Base-by-base conservation (phyloP, 2,797 vertebrate species). In the Betta splendens region DNA sequence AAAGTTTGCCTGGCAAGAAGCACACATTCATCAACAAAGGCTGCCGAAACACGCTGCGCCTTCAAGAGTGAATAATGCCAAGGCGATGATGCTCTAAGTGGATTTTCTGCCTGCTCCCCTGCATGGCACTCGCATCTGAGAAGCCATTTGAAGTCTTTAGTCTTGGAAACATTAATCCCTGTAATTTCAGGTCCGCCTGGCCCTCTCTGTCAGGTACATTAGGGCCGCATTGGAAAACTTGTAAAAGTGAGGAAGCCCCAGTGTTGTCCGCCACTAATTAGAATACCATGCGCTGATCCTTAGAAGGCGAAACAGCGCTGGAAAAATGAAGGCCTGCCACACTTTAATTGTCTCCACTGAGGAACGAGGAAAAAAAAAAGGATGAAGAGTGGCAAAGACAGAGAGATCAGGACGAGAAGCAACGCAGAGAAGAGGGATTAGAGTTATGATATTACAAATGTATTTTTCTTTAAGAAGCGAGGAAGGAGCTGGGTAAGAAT, bases 281-380 rank as follows among this genome's bases (percentile, higher is more conserved):
- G 78, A 89, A 89, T 88, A 81, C 87, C 85, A 88, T 87, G 89
- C 89, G 82, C 84, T 91, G 80, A 70, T 89, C 75, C 87, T 89
- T 75, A 86, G 58, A 80, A 88, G 87, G 88, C 89, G 88, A 89
- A 88, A 83, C 73, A 69, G 79, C 68, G 67, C 79, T 85, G 89
- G 85, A 86, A 89, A 87, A 88, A 90, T 89, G 86, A 91, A 86
- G 83, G 77, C 84, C 87, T 92, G 89, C 89, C 91, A 90, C 81
- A 77, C 75, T 89, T 86, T 92, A 92, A 91, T 91, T 91, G 87
- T 89, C 87, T 90, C 89, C 75, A 18, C 87, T 72, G 89, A 89
- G 87, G 63, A 77, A 45, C n/a, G n/a, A n/a, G 75, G 64, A 25
- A 48, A 56, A n/a, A n/a, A 74, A 64, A 25, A 48, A 56, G 50